Evolutionary conservation across 1,140 invertebrate genomes (phyloP).

Genomic region (Babylonia areolata): DNA sequence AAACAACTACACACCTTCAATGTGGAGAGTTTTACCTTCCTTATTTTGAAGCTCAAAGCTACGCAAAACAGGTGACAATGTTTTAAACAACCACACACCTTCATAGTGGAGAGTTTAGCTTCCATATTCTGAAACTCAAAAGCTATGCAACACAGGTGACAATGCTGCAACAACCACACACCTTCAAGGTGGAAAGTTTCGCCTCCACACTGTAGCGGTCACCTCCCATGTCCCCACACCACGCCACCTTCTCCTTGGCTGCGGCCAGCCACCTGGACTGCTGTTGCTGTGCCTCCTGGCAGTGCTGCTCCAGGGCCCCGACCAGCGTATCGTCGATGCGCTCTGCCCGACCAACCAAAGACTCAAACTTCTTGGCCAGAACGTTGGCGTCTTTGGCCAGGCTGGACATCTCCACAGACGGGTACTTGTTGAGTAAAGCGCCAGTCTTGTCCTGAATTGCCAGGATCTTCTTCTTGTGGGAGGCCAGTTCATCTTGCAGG

Average conservation of each 20-base stretch:
- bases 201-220: conserved; percentile 95
- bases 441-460: conserved; percentile 83
- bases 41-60: too few species aligned
- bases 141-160: too few species aligned
- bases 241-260: conserved; percentile 90
- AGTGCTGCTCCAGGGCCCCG: conserved; percentile 90
- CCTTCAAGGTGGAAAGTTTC: conserved; percentile 84
- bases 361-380: conserved; percentile 82
- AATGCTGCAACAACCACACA: too few species aligned
- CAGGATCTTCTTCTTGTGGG: conserved; percentile 80
- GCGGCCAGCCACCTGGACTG: conserved; percentile 87
- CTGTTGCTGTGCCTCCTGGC: conserved; percentile 88
- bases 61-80: too few species aligned
- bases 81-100: too few species aligned
- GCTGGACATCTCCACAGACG: conserved; percentile 68
- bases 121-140: too few species aligned
- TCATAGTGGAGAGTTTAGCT: too few species aligned
- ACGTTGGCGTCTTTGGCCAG: conserved; percentile 70
- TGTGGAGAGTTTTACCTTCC: too few species aligned
- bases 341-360: conserved; percentile 78
- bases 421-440: conserved; percentile 80
- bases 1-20: too few species aligned
- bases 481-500: conserved; percentile 80
- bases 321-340: conserved; percentile 85
- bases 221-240: conserved; percentile 91